A percentile compares a stretch with the other conserved stretches of the same genome.
phyloP scores from a whole-genome alignment of 2,797 vertebrate genomes.

The Pempheris klunzingeri region DNA sequence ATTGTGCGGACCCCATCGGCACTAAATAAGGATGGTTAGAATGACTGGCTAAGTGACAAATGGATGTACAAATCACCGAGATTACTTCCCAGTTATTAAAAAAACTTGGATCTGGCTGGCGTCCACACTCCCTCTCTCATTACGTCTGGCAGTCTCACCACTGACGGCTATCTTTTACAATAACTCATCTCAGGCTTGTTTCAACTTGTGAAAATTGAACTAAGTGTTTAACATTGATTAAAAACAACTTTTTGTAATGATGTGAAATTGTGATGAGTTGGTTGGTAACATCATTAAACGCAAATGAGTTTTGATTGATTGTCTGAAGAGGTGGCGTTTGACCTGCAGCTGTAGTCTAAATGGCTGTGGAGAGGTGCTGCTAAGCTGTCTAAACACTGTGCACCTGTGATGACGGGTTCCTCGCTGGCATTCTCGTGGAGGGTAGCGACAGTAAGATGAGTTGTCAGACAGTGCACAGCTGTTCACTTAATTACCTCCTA shows the following conservation, averaged over 20 bases:
- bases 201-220: conserved; percentile 55
- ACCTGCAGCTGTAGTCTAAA: conserved; percentile 79
- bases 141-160: conserved; percentile 42
- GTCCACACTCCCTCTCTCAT: conserved; percentile 65
- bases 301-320: conserved; percentile 76
- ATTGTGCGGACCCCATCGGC: conserved; percentile 77
- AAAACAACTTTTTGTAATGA: conserved; percentile 68
- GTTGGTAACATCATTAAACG: conserved; percentile 54
- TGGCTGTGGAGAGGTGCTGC: conserved; percentile 63
- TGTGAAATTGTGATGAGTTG: conserved; percentile 50
- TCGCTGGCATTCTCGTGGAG: conserved; percentile 55
- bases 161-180: conserved; percentile 60
- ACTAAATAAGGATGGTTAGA: conserved; percentile 83
- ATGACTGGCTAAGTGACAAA: conserved; percentile 81
- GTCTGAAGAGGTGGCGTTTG: conserved; percentile 75
- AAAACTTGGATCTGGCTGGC: conserved; percentile 63
- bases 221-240: conserved; percentile 67
- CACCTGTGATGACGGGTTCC: conserved; percentile 75
- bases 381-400: conserved; percentile 67
- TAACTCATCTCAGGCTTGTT: conserved; percentile 38
- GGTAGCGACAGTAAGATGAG: conserved; percentile 65
- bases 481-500: conserved; percentile 84
- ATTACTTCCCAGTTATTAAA: conserved; percentile 79
- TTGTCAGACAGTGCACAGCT: conserved; percentile 85
- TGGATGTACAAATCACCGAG: conserved; percentile 80